phyloP scores from a whole-genome alignment of 2,797 vertebrate genomes.

The Mormyrops boulengeri region DNA sequence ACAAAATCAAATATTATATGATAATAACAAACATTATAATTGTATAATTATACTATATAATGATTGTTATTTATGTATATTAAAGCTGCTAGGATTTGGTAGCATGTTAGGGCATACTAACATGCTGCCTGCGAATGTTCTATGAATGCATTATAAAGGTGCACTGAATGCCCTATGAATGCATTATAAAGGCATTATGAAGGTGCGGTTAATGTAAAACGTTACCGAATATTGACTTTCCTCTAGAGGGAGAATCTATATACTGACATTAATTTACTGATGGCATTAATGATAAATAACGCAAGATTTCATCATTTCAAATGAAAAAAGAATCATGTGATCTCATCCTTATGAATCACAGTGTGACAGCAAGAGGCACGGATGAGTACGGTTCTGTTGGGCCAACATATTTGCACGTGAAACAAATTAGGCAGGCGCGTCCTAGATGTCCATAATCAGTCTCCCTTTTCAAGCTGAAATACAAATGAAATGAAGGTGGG shows the following conservation, averaged over 20 bases:
- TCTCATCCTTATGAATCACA: neutral
- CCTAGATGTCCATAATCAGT: conserved; percentile 51
- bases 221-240: neutral
- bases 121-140: neutral
- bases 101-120: neutral
- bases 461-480: conserved; percentile 90
- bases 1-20: neutral
- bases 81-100: neutral
- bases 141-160: neutral
- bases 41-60: neutral
- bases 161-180: neutral
- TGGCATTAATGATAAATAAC: neutral
- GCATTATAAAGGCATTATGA: neutral
- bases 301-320: neutral
- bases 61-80: neutral
- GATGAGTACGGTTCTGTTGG: neutral
- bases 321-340: neutral
- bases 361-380: neutral
- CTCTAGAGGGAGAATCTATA: neutral
- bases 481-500: conserved; percentile 99
- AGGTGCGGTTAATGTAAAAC: neutral
- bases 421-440: conserved; percentile 60
- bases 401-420: conserved; percentile 59
- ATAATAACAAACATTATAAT: neutral
- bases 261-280: neutral